These are phyloP conservation scores for Ormyrus labotus DNA, from an alignment of 2,888 invertebrate species.

Conservation along the genomic window DNA sequence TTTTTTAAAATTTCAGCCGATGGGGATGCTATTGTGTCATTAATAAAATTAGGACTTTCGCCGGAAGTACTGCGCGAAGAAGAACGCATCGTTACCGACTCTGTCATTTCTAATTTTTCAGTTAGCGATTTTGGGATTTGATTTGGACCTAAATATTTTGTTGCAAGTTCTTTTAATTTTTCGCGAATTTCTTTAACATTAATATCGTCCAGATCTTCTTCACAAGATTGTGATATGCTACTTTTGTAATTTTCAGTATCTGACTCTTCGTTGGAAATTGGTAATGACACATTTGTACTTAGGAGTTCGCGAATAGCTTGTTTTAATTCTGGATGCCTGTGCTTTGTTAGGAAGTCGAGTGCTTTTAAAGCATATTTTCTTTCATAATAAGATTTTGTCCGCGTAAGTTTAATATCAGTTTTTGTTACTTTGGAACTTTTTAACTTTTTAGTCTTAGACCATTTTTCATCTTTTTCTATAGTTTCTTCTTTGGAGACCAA, in stretches of 20 bases:
- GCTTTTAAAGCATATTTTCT: slow-evolving; percentile 60
- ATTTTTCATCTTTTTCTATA: neutral
- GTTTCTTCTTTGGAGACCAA: neutral
- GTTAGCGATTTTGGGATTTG: neutral
- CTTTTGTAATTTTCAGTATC: neutral
- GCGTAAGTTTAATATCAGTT: neutral
- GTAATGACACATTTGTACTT: neutral
- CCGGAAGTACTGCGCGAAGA: slow-evolving; percentile 61
- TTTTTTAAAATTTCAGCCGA: slow-evolving; percentile 53
- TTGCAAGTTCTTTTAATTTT: slow-evolving; percentile 16
- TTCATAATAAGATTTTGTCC: neutral
- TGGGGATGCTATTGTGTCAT: slow-evolving; percentile 5
- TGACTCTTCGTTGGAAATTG: slow-evolving; percentile 4
- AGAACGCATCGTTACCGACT: slow-evolving; percentile 57
- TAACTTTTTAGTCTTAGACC: neutral
- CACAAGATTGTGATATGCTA: neutral
- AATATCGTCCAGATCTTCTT: neutral
- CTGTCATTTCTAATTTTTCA: neutral
- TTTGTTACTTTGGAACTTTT: neutral
- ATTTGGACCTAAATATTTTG: slow-evolving; percentile 7
- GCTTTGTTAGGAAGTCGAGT: slow-evolving; percentile 57
- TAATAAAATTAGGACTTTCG: slow-evolving; percentile 56
- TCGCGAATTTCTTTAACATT: slow-evolving; percentile 31
- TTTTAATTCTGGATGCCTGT: slow-evolving; percentile 57
- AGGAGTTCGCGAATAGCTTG: neutral